phyloP scores from a whole-genome alignment of 2,797 vertebrate species.

The Pipistrellus nathusii region DNA sequence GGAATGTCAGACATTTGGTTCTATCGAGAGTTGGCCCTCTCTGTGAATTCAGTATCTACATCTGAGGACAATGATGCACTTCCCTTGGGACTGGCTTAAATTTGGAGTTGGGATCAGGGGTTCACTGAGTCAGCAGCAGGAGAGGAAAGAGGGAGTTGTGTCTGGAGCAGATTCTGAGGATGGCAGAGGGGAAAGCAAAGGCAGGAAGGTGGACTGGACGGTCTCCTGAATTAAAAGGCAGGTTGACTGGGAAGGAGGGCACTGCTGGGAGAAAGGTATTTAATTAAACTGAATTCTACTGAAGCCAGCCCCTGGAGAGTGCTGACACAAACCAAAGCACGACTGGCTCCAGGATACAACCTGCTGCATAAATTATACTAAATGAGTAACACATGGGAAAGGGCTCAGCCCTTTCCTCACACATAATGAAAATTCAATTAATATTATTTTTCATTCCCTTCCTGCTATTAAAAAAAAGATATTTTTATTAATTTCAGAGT shows the following conservation, averaged over 20 bases:
- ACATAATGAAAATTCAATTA: constrained; percentile 33
- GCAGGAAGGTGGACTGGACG: neutral
- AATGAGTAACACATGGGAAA: neutral
- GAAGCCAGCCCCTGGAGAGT: neutral
- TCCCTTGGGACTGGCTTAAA: constrained; percentile 11
- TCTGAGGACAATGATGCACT: neutral
- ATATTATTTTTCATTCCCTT: constrained; percentile 35
- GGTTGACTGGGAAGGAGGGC: neutral
- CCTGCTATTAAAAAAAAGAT: neutral
- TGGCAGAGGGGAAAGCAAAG: neutral
- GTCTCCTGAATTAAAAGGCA: neutral
- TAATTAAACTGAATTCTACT: neutral
- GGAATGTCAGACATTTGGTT: constrained; percentile 28
- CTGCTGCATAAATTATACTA: neutral
- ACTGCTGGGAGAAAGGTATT: neutral
- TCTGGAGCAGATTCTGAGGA: neutral
- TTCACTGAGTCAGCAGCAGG: neutral
- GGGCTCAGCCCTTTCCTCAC: neutral
- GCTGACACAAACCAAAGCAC: neutral
- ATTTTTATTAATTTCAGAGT: no score
- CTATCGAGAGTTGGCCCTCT: neutral
- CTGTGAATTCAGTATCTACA: neutral
- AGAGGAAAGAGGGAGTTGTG: neutral
- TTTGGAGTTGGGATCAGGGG: neutral
- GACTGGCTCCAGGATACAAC: neutral